Percentiles rank a stretch among this genome's conserved stretches.
These are phyloP conservation scores for Heterodera carotae DNA, from an alignment of 1,140 invertebrate genomes.

Conservation along the genomic window DNA sequence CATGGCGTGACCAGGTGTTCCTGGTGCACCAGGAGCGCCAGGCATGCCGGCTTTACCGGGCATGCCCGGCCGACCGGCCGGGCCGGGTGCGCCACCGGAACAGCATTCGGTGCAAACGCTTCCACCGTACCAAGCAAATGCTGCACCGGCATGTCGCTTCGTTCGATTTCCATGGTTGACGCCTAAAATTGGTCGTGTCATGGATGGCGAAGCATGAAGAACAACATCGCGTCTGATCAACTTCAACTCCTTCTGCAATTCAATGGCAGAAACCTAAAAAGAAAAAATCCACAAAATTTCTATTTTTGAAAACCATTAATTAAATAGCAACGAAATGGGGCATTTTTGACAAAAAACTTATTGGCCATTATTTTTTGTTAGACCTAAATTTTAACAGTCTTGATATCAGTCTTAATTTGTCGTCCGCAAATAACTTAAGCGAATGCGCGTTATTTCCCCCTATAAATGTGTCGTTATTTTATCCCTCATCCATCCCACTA, in stretches of 20 bases:
- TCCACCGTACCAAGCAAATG: neutral
- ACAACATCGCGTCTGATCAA: slow-evolving; percentile 43
- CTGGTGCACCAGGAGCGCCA: neutral
- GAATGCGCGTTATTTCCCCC: no score
- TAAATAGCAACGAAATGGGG: no score
- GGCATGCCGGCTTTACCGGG: neutral
- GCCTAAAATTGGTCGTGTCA: neutral
- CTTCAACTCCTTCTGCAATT: slow-evolving; percentile 64
- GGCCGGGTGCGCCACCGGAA: neutral
- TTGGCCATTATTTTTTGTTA: no score
- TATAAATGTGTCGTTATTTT: no score
- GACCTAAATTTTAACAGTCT: no score
- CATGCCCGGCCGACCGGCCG: no score
- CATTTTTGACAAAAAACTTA: no score
- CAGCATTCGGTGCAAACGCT: neutral
- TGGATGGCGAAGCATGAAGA: neutral
- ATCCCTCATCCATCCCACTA: no score
- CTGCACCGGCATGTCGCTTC: neutral
- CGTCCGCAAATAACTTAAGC: no score
- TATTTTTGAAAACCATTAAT: neutral
- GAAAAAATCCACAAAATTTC: neutral
- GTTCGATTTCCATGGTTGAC: neutral
- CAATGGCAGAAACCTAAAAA: slow-evolving; percentile 58
- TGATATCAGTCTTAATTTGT: no score
- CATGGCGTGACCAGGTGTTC: neutral